phyloP scores from a whole-genome alignment of 2,888 invertebrate species.

The Dilophus febrilis region DNA sequence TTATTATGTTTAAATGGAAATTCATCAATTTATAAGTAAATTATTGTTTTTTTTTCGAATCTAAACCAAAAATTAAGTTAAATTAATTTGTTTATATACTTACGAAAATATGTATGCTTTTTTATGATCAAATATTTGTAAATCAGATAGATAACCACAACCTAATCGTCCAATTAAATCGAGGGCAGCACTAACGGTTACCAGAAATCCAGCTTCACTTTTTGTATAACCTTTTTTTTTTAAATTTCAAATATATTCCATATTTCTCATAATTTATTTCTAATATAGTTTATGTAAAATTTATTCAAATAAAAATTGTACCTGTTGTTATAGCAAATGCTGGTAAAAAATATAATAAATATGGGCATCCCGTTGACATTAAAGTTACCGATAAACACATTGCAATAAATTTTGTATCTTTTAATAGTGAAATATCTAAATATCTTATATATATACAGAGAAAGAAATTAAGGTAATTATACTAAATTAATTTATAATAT shows the following conservation, averaged over 20 bases:
- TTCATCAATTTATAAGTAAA: too few relatives aligned
- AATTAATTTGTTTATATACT: too few relatives aligned
- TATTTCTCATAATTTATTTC: too few relatives aligned
- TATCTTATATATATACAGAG: too few relatives aligned
- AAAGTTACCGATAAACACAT: conserved; percentile 55
- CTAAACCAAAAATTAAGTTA: conserved; percentile 3
- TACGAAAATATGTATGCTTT: conserved; percentile 56
- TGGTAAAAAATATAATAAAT: conserved; percentile 57
- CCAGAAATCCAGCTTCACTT: conserved; percentile 42
- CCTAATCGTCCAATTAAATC: conserved; percentile 55
- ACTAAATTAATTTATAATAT: too few relatives aligned
- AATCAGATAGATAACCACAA: conserved; percentile 55
- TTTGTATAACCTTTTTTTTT: conserved; percentile 25
- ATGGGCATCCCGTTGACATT: conserved; percentile 62
- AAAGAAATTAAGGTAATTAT: too few relatives aligned
- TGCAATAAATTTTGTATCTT: conserved; percentile 49
- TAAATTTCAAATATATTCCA: too few relatives aligned
- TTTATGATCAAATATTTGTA: conserved; percentile 50
- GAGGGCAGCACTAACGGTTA: conserved; percentile 55
- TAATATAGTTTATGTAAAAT: neutral
- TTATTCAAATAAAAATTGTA: conserved; percentile 4
- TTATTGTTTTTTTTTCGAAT: neutral
- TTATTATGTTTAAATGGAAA: too few relatives aligned
- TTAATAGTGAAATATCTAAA: conserved; percentile 47
- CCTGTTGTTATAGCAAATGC: conserved; percentile 53